These are phyloP conservation scores for Drosophila neonasuta DNA, from an alignment of 2,888 invertebrate species.

Conservation along the genomic window DNA sequence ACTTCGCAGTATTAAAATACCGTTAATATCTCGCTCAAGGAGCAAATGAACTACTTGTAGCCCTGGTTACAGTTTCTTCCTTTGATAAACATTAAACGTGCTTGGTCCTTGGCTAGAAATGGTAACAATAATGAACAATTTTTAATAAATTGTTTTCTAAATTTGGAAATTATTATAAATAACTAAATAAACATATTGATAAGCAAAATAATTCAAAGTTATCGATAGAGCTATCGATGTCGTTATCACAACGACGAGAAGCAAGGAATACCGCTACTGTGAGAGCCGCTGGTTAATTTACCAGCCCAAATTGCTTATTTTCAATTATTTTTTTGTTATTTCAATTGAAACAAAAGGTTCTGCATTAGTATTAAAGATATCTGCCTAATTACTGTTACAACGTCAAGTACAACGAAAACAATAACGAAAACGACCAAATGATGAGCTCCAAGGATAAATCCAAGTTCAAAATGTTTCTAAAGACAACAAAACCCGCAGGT, in stretches of 20 bases:
- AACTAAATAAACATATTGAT: background rate
- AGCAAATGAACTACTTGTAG: conserved; percentile 1
- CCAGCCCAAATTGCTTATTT: conserved; percentile 9
- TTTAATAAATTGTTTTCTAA: background rate
- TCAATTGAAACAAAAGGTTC: conserved; percentile 19
- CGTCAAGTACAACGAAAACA: conserved; percentile 13
- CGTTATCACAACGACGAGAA: background rate
- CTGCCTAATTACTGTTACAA: background rate
- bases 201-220: background rate
- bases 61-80: conserved; percentile 5
- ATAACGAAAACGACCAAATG: conserved; percentile 28
- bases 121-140: too few species aligned
- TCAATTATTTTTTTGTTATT: conserved; percentile 18
- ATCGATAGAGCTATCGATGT: background rate
- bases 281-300: background rate
- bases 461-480: conserved; percentile 66
- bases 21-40: background rate
- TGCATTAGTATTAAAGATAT: conserved; percentile 6
- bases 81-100: background rate
- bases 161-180: background rate
- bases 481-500: conserved; percentile 56
- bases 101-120: too few species aligned
- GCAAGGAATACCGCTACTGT: conserved; percentile 1
- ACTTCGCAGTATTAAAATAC: too few species aligned
- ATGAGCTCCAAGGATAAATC: conserved; percentile 81